Evolutionary conservation across 2,113 vertebrate genomes (phyloP).

Genomic region (Colaptes auratus): DNA sequence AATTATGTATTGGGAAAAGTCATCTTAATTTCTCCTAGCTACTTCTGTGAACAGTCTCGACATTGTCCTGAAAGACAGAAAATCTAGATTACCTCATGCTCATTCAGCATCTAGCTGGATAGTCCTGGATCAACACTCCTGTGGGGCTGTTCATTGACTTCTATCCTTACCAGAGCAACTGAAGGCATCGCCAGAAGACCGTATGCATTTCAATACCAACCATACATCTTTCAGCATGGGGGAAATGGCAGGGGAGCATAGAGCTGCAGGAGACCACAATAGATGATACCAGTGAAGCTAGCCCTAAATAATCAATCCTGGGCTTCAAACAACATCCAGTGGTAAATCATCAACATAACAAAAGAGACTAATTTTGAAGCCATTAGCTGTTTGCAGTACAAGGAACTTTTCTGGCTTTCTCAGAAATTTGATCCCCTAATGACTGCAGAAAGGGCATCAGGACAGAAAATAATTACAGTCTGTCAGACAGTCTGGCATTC

Average conservation of each 20-base stretch:
- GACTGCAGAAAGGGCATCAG: constrained; percentile 54
- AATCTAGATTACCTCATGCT: not conserved
- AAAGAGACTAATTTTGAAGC: constrained; percentile 59
- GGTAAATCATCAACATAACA: constrained; percentile 39
- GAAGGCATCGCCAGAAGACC: not conserved
- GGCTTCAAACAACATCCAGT: constrained; percentile 16
- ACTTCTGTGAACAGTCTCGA: not conserved
- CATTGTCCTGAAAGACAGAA: constrained; percentile 20
- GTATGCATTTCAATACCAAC: not conserved
- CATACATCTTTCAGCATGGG: not conserved
- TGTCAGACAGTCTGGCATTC: constrained; percentile 74
- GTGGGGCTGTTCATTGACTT: not conserved
- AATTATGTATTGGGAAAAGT: constrained; percentile 63
- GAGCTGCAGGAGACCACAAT: not conserved
- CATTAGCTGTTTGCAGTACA: constrained; percentile 35
- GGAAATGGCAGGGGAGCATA: not conserved
- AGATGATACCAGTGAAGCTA: not conserved
- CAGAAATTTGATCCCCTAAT: constrained; percentile 70
- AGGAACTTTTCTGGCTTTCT: constrained; percentile 64
- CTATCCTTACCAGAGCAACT: not conserved
- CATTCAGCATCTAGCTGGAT: not conserved
- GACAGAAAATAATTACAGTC: constrained; percentile 75
- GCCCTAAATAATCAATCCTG: constrained; percentile 13
- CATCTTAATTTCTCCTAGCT: constrained; percentile 2
- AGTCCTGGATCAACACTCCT: not conserved